Percentiles rank a stretch among this genome's conserved stretches.
Evolutionary conservation across 1,140 invertebrate genomes (phyloP).

Genomic region (Lepeophtheirus salmonis): DNA sequence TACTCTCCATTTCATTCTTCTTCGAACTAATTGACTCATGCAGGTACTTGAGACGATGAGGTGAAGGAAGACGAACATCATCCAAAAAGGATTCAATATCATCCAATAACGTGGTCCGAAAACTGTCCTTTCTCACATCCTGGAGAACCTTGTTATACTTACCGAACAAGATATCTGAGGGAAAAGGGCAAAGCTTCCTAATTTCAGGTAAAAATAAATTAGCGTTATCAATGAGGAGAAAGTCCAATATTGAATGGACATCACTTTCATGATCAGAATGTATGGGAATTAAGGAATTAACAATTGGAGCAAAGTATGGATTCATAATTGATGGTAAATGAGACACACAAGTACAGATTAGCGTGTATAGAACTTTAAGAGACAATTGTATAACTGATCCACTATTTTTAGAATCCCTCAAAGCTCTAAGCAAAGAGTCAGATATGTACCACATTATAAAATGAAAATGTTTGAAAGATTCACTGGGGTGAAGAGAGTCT

Average conservation of each 20-base stretch:
- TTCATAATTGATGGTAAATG: neutral
- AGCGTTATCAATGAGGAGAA: neutral
- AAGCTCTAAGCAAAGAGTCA: neutral
- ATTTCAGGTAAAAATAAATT: neutral
- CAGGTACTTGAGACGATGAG: neutral
- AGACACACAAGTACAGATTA: neutral
- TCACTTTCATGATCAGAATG: neutral
- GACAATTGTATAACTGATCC: neutral
- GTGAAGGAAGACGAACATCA: neutral
- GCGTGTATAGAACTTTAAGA: neutral
- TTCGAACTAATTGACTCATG: neutral
- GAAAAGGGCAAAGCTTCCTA: neutral
- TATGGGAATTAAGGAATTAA: neutral
- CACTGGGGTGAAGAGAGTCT: neutral
- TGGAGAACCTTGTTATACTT: neutral
- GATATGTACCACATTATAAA: neutral
- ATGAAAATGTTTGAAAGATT: neutral
- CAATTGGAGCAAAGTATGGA: neutral
- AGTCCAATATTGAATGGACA: neutral
- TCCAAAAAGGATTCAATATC: neutral
- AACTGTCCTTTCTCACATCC: too few species aligned
- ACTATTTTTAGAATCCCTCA: neutral
- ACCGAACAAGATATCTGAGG: neutral
- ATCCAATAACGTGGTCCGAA: neutral
- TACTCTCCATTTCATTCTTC: neutral